These are phyloP conservation scores for Teleogryllus oceanicus DNA, from an alignment of 2,888 invertebrate species.

Conservation along the genomic window DNA sequence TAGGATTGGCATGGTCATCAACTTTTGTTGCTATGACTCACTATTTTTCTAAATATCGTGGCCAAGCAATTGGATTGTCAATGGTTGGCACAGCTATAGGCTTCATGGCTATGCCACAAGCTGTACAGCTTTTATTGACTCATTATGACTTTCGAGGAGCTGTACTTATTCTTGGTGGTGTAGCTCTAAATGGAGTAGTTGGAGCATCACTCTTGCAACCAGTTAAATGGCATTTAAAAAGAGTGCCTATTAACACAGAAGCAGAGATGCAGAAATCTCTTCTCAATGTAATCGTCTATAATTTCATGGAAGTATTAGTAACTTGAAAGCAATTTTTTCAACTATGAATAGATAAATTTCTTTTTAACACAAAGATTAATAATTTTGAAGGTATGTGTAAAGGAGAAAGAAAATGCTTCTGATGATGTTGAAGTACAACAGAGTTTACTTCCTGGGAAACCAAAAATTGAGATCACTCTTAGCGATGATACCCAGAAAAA, in stretches of 20 bases:
- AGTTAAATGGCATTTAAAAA: constrained; percentile 66
- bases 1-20: constrained; percentile 71
- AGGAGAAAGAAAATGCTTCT: neutral
- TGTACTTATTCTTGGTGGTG: constrained; percentile 62
- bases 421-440: neutral
- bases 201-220: constrained; percentile 68
- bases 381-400: neutral
- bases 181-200: constrained; percentile 64
- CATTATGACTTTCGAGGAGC: constrained; percentile 65
- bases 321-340: too few species aligned
- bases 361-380: neutral
- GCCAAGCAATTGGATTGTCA: constrained; percentile 74
- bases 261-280: constrained; percentile 21
- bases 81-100: constrained; percentile 78
- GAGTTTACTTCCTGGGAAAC: constrained; percentile 27
- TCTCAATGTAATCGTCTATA: neutral
- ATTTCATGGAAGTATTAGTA: too few species aligned
- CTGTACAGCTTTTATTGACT: constrained; percentile 59
- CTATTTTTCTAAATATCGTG: constrained; percentile 71
- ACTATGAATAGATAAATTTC: neutral
- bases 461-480: constrained; percentile 28
- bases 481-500: constrained; percentile 23
- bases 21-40: constrained; percentile 76
- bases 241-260: constrained; percentile 42
- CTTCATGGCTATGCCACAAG: constrained; percentile 75